Percentiles rank a stretch among this genome's conserved stretches.
These are phyloP conservation scores for Sthenelais limicola DNA, from an alignment of 2,888 invertebrate genomes.

Conservation along the genomic window DNA sequence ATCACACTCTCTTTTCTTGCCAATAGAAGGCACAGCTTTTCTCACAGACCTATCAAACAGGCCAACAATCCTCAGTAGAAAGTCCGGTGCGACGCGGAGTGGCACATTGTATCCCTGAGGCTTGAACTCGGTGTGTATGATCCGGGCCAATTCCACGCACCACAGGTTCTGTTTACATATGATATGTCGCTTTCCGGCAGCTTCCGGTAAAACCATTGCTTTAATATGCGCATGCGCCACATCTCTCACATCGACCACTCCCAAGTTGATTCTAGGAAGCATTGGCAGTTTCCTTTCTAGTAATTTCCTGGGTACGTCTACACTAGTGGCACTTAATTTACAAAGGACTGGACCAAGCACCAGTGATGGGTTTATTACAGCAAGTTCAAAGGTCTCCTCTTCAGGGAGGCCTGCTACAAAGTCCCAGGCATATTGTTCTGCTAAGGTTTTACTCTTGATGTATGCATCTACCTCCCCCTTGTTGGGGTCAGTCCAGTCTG, in stretches of 20 bases:
- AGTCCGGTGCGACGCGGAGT: constrained; percentile 49
- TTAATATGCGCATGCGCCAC: constrained; percentile 66
- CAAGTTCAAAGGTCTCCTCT: constrained; percentile 73
- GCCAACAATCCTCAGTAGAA: constrained; percentile 17
- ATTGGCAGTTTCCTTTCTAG: constrained; percentile 70
- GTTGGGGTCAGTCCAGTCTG: constrained; percentile 45
- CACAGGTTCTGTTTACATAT: constrained; percentile 71
- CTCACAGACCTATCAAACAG: constrained; percentile 33
- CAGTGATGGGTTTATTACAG: constrained; percentile 74
- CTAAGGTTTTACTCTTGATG: constrained; percentile 74
- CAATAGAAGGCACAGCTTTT: not conserved
- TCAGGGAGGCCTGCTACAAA: constrained; percentile 74
- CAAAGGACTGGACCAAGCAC: constrained; percentile 73
- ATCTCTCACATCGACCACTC: constrained; percentile 75
- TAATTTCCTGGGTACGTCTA: constrained; percentile 66
- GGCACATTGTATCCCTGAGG: constrained; percentile 68
- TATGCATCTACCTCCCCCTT: constrained; percentile 64
- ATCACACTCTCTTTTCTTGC: constrained; percentile 55
- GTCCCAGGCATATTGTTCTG: constrained; percentile 76
- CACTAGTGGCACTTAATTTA: constrained; percentile 53
- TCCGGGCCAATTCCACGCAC: constrained; percentile 74
- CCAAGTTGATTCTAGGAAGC: constrained; percentile 72
- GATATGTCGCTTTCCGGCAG: constrained; percentile 70
- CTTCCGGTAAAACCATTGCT: constrained; percentile 47
- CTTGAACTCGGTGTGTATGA: constrained; percentile 74